Conservation (phyloP, 2,113 vertebrate genomes). For the Gadus macrocephalus region DNA sequence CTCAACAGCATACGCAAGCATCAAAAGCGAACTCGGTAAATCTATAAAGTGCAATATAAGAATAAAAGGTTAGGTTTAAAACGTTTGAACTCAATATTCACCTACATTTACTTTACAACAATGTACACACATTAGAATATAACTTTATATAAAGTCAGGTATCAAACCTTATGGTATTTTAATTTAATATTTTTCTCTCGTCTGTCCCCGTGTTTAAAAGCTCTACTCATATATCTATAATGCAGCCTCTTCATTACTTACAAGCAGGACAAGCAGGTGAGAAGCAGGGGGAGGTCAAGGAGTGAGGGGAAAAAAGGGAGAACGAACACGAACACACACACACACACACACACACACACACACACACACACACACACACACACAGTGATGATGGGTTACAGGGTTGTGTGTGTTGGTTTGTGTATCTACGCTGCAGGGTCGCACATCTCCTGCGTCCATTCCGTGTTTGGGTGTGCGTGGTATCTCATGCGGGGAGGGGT, state of each 20-base stretch:
- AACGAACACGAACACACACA: neutral
- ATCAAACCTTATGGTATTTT: neutral
- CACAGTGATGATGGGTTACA: slow-evolving; percentile 5
- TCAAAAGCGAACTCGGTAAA: neutral
- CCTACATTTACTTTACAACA: no score
- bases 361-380: neutral
- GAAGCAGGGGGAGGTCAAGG: neutral
- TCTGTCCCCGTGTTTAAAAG: neutral
- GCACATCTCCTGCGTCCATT: slow-evolving; percentile 80
- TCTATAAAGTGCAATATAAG: neutral
- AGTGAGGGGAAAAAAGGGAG: slow-evolving; percentile 14
- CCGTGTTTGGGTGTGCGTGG: slow-evolving; percentile 4
- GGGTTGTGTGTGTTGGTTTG: slow-evolving; percentile 1
- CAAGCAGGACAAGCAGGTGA: slow-evolving; percentile 7
- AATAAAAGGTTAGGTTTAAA: neutral
- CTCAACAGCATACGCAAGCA: neutral
- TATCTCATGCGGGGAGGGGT: slow-evolving; percentile 41
- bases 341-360: no score
- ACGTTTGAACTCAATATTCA: no score
- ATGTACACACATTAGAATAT: no score
- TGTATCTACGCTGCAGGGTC: slow-evolving; percentile 71
- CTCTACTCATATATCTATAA: neutral
- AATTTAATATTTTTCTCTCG: neutral
- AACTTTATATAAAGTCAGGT: neutral
- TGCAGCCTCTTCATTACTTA: slow-evolving; percentile 11